Evolutionary conservation across 2,113 vertebrate genomes (phyloP).

Genomic region (Ornithorhynchus anatinus): DNA sequence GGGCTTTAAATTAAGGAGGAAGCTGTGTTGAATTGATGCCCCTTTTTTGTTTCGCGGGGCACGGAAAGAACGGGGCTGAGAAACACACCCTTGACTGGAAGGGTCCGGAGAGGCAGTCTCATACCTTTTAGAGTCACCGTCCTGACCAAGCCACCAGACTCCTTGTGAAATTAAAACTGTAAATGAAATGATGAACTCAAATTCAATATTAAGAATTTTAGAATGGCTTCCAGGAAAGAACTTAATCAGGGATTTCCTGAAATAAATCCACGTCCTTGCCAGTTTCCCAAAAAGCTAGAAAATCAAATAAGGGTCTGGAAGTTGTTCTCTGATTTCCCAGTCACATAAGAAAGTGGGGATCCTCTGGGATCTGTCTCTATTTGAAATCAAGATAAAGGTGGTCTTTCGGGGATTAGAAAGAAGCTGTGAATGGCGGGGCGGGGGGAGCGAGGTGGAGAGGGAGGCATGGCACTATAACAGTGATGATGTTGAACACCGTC

Average conservation of each 20-base stretch:
- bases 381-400: slow-evolving; percentile 7
- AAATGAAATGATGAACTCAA: neutral
- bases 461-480: neutral
- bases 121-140: neutral
- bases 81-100: neutral
- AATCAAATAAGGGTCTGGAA: neutral
- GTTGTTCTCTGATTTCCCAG: neutral
- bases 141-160: fast-evolving
- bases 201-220: slow-evolving; percentile 6
- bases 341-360: neutral
- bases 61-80: neutral
- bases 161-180: neutral
- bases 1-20: too few species aligned
- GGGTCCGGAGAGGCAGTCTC: neutral
- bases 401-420: neutral
- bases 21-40: too few species aligned
- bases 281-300: neutral
- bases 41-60: neutral
- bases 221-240: neutral
- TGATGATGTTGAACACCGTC: too few species aligned
- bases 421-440: slow-evolving; percentile 8
- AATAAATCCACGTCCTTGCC: neutral
- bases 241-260: neutral
- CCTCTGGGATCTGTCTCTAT: neutral
- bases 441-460: neutral